Conservation (phyloP, 2,797 vertebrate genomes). For the Poecilia velifera region DNA sequence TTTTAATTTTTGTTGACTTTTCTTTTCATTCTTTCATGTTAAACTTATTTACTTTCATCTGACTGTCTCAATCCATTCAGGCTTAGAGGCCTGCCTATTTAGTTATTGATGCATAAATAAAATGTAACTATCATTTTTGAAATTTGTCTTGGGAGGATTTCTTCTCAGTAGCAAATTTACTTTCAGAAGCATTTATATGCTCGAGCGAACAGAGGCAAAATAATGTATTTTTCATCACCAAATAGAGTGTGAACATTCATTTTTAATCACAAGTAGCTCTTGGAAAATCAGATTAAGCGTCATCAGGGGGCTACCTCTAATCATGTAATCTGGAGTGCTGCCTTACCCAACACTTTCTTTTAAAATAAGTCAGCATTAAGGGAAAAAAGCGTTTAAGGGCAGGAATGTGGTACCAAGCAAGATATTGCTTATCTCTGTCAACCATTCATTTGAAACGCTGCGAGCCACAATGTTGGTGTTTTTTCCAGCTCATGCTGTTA, state of each 20-base stretch:
- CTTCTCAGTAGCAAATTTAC: conserved; percentile 34
- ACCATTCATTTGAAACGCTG: conserved; percentile 51
- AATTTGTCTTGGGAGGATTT: conserved; percentile 55
- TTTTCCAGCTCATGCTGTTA: conserved; percentile 34
- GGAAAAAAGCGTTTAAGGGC: conserved; percentile 14
- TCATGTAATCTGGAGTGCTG: conserved; percentile 51
- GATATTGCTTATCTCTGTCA: conserved; percentile 60
- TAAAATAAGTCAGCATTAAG: conserved; percentile 47
- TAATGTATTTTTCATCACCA: conserved; percentile 47
- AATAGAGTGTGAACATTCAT: conserved; percentile 41
- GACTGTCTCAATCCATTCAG: conserved; percentile 75
- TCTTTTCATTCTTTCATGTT: conserved; percentile 54
- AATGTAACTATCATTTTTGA: conserved; percentile 81
- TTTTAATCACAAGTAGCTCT: conserved; percentile 44
- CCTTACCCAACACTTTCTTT: conserved; percentile 36
- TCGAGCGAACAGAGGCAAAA: conserved; percentile 35
- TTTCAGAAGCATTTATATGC: conserved; percentile 32
- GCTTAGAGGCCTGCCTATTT: conserved; percentile 80
- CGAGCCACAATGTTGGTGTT: conserved; percentile 47
- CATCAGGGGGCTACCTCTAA: conserved; percentile 40
- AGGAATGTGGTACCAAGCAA: conserved; percentile 38
- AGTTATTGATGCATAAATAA: conserved; percentile 83
- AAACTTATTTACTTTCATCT: conserved; percentile 75
- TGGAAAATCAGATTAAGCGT: conserved; percentile 47
- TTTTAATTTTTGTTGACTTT: conserved; percentile 62